phyloP scores from a whole-genome alignment of 2,888 invertebrate genomes.

The Pterostichus madidus region DNA sequence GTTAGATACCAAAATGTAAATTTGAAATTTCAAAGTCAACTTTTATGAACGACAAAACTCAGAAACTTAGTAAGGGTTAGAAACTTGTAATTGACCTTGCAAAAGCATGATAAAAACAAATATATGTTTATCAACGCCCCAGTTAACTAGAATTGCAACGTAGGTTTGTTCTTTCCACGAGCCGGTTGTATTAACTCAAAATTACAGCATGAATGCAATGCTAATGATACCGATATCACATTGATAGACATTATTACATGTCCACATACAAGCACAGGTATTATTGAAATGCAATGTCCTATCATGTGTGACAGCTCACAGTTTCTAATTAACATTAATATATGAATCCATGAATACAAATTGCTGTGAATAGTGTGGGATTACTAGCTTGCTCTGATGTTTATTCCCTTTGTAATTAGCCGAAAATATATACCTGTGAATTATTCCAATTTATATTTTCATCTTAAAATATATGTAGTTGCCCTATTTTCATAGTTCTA shows the following conservation, averaged over 20 bases:
- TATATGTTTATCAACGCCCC: no score
- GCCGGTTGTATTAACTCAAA: background rate
- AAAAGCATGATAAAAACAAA: no score
- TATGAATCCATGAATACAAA: conserved; percentile 53
- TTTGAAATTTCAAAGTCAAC: no score
- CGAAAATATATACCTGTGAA: no score
- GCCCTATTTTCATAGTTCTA: no score
- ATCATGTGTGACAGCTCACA: conserved; percentile 48
- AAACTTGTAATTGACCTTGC: no score
- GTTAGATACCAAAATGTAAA: no score
- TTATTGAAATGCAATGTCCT: conserved; percentile 44
- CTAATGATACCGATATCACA: conserved; percentile 23
- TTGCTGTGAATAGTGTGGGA: background rate
- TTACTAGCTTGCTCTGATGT: background rate
- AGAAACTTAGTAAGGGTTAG: no score
- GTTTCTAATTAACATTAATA: conserved; percentile 44
- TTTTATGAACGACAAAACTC: no score
- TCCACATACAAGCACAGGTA: conserved; percentile 6
- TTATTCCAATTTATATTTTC: no score
- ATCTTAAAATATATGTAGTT: no score
- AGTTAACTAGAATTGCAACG: no score
- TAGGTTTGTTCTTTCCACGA: conserved; percentile 3
- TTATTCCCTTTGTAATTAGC: background rate
- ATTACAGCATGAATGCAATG: conserved; percentile 19
- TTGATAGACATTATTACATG: conserved; percentile 32